Conservation (phyloP, 1,140 invertebrate species). For the Holcopasites calliopsidis region DNA sequence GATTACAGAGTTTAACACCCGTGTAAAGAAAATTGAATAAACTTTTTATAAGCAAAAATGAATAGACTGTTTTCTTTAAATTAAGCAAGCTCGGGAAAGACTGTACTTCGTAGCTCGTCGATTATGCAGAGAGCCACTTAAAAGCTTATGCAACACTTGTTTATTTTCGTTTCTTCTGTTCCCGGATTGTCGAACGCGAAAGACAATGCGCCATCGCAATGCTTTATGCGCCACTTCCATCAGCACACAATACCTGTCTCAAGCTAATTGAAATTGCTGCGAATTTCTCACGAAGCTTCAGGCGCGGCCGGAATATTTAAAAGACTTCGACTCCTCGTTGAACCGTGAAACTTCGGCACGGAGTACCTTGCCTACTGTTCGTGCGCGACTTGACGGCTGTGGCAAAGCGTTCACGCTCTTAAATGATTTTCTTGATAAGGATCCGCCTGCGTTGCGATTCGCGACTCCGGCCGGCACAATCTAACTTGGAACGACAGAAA, state of each 20-base stretch:
- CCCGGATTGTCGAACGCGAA: not conserved
- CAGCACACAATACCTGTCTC: not conserved
- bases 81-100: conserved; percentile 16
- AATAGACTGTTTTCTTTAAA: not conserved
- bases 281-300: not conserved
- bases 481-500: not conserved
- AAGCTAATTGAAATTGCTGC: not conserved
- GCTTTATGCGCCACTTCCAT: not conserved
- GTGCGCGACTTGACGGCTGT: no score
- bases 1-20: not conserved
- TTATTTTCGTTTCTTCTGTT: conserved; percentile 1
- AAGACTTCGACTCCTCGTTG: not conserved
- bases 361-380: no score
- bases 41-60: not conserved
- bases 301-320: not conserved
- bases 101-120: not conserved
- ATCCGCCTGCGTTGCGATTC: not conserved
- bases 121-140: not conserved
- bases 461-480: not conserved
- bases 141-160: conserved; percentile 30
- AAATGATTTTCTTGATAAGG: not conserved
- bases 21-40: conserved; percentile 36
- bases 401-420: no score
- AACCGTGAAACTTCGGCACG: no score
- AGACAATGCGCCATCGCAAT: not conserved